Percentiles rank a stretch among this genome's conserved stretches.
These are phyloP conservation scores for Entomobrya proxima DNA, from an alignment of 2,888 invertebrate species.

Conservation along the genomic window DNA sequence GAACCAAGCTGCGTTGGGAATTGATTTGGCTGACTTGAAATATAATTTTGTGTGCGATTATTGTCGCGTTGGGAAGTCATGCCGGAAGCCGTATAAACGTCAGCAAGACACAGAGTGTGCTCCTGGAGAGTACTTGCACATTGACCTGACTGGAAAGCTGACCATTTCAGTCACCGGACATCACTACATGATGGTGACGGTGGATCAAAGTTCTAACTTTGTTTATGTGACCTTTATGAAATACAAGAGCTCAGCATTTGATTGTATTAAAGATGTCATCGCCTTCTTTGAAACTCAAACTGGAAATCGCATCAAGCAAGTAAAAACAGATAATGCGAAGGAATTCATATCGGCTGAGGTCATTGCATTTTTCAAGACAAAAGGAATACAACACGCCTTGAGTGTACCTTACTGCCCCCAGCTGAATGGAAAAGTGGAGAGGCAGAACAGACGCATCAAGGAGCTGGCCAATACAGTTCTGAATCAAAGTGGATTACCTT, in stretches of 20 bases:
- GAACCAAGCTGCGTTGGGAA: slow-evolving; percentile 43
- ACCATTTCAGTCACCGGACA: slow-evolving; percentile 18
- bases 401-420: slow-evolving; percentile 76
- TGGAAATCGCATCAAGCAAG: too few relatives aligned
- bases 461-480: slow-evolving; percentile 75
- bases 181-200: slow-evolving; percentile 48
- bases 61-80: slow-evolving; percentile 37
- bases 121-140: slow-evolving; percentile 48
- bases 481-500: too few relatives aligned
- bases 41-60: background rate
- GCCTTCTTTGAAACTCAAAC: too few relatives aligned
- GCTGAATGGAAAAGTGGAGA: slow-evolving; percentile 77
- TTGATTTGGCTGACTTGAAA: background rate
- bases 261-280: too few relatives aligned
- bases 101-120: background rate
- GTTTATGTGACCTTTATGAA: slow-evolving; percentile 43
- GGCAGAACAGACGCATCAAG: slow-evolving; percentile 76
- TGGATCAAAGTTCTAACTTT: slow-evolving; percentile 58
- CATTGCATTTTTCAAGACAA: slow-evolving; percentile 70
- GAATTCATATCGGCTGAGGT: slow-evolving; percentile 69
- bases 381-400: slow-evolving; percentile 76
- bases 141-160: slow-evolving; percentile 57
- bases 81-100: background rate
- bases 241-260: slow-evolving; percentile 31
- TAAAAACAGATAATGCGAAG: too few relatives aligned